These are phyloP conservation scores for Sebastes hubbsi DNA, from an alignment of 2,797 vertebrate genomes.

Conservation along the genomic window DNA sequence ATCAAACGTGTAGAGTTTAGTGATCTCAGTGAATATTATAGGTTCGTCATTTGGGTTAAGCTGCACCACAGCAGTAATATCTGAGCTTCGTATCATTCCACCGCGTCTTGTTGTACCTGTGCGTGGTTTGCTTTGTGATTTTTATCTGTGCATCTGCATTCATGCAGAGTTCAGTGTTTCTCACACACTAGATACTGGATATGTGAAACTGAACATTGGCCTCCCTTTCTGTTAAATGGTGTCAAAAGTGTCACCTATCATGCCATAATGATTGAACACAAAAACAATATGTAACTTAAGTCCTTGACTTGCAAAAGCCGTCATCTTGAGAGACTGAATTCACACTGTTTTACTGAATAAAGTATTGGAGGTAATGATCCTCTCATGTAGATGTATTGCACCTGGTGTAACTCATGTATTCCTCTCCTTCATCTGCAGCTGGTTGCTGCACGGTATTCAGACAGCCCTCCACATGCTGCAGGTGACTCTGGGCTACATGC, in stretches of 20 bases:
- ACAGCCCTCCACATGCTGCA: conserved; percentile 88
- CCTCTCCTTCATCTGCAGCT: conserved; percentile 72
- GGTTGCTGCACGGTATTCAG: conserved; percentile 83
- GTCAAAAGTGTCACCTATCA: not conserved
- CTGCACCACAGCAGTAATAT: not conserved
- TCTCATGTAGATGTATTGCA: not conserved
- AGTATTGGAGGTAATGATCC: not conserved
- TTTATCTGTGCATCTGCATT: not conserved
- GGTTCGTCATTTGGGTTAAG: not conserved
- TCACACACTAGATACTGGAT: not conserved
- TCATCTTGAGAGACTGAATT: not conserved
- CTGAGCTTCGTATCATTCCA: not conserved
- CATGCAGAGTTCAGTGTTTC: not conserved
- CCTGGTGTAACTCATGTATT: not conserved
- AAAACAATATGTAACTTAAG: not conserved
- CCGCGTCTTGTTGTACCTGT: not conserved
- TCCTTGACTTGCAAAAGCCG: not conserved
- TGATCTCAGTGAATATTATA: not conserved
- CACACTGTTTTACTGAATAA: not conserved
- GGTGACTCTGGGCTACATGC: conserved; percentile 91
- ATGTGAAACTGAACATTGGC: not conserved
- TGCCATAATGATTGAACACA: not conserved
- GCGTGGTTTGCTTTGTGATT: not conserved
- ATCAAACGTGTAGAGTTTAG: not conserved
- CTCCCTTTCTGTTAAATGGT: not conserved